These are phyloP conservation scores for Istiophorus platypterus DNA, from an alignment of 2,113 vertebrate species.

Conservation along the genomic window DNA sequence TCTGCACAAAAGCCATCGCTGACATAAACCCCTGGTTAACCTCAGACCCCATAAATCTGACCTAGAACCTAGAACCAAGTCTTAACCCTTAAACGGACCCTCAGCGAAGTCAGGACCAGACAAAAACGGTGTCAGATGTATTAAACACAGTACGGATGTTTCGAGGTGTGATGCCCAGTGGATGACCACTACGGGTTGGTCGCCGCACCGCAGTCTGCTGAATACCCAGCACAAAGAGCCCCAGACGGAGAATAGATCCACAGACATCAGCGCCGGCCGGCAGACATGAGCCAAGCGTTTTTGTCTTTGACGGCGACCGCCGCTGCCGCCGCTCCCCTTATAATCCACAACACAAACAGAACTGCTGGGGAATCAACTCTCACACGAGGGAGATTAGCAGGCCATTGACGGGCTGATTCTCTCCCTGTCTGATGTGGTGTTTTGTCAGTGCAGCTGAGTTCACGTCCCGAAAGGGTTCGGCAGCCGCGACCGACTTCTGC, in stretches of 20 bases:
- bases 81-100: no score
- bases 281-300: conserved; percentile 40
- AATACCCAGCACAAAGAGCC: conserved; percentile 11
- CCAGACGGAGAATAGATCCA: conserved; percentile 3
- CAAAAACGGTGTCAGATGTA: no score
- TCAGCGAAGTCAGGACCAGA: no score
- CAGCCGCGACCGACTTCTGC: not conserved
- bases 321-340: not conserved
- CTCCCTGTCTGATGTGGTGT: not conserved
- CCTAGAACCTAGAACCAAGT: no score
- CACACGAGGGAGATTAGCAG: conserved; percentile 41
- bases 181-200: no score
- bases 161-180: no score
- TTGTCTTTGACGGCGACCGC: not conserved
- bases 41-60: no score
- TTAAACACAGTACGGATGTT: no score
- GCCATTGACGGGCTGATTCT: conserved; percentile 2
- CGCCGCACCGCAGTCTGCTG: conserved; percentile 14
- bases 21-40: no score
- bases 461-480: not conserved
- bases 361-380: conserved; percentile 66
- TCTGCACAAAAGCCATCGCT: no score
- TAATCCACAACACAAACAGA: conserved; percentile 69
- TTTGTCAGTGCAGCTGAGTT: not conserved
- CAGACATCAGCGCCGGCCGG: conserved; percentile 16